These are phyloP conservation scores for Leucophenga montana DNA, from an alignment of 2,888 invertebrate species.

Conservation along the genomic window DNA sequence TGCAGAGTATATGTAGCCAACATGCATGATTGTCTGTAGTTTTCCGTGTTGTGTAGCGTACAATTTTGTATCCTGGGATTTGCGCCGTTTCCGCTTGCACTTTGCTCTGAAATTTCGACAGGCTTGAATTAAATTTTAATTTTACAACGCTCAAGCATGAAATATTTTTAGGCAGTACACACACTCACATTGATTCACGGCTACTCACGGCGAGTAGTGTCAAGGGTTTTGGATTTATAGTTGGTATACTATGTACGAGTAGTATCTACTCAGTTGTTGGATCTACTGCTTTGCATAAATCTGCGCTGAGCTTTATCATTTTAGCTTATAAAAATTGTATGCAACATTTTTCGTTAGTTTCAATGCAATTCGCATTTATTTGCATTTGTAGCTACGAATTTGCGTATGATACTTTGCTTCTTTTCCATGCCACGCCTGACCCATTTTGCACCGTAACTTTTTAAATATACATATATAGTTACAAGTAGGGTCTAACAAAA, in stretches of 20 bases:
- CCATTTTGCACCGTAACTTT: background rate
- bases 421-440: constrained; percentile 3
- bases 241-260: no score
- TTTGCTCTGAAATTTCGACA: constrained; percentile 48
- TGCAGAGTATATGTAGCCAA: constrained; percentile 33
- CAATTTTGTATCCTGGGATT: constrained; percentile 38
- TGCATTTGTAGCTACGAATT: constrained; percentile 13
- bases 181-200: background rate
- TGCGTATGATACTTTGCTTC: background rate
- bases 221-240: no score
- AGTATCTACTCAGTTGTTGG: background rate
- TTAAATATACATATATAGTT: background rate
- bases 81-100: constrained; percentile 41
- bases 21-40: background rate
- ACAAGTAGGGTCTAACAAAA: no score
- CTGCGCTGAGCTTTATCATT: constrained; percentile 17
- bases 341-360: constrained; percentile 9
- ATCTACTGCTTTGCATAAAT: constrained; percentile 26
- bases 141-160: constrained; percentile 67
- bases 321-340: constrained; percentile 23
- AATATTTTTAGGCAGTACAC: constrained; percentile 37
- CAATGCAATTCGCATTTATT: constrained; percentile 12
- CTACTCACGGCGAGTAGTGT: background rate
- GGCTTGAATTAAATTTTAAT: constrained; percentile 67
- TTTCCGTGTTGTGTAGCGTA: background rate